A percentile compares a stretch with the other conserved stretches of the same genome.
Conservation (phyloP, 2,888 invertebrate genomes). For the Mythimna ferrago region DNA sequence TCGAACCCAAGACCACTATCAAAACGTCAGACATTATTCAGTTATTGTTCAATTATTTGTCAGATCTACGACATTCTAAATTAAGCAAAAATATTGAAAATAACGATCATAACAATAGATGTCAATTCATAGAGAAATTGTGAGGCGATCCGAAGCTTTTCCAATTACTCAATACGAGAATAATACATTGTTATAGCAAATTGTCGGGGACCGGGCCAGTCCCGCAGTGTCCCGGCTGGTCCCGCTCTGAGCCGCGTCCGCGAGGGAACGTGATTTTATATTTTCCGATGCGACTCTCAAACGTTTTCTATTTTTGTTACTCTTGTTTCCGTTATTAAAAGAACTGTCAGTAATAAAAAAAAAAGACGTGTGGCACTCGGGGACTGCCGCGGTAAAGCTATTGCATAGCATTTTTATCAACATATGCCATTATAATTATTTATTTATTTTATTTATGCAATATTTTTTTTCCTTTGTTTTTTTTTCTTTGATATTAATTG, state of each 20-base stretch:
- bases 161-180: slow-evolving; percentile 28
- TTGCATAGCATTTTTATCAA: too few relatives aligned
- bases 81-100: not conserved
- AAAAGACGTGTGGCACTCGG: too few relatives aligned
- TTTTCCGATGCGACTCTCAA: slow-evolving; percentile 1
- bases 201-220: not conserved
- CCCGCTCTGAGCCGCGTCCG: not conserved
- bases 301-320: slow-evolving; percentile 9
- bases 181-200: slow-evolving; percentile 2
- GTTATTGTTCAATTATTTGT: not conserved
- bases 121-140: slow-evolving; percentile 1
- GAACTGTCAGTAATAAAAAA: not conserved
- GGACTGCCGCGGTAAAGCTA: too few relatives aligned
- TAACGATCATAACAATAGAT: not conserved
- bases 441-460: too few relatives aligned
- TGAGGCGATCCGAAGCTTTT: slow-evolving; percentile 1
- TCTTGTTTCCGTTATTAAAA: not conserved
- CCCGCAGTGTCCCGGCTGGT: not conserved
- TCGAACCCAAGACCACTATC: too few relatives aligned
- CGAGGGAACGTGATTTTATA: slow-evolving; percentile 30
- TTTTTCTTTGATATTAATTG: too few relatives aligned
- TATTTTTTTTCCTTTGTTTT: too few relatives aligned
- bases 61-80: not conserved
- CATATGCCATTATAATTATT: too few relatives aligned
- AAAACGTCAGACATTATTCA: too few relatives aligned